Percentiles rank a stretch among this genome's conserved stretches.
phyloP scores from a whole-genome alignment of 2,888 invertebrate genomes.

The Tenthredo livida region DNA sequence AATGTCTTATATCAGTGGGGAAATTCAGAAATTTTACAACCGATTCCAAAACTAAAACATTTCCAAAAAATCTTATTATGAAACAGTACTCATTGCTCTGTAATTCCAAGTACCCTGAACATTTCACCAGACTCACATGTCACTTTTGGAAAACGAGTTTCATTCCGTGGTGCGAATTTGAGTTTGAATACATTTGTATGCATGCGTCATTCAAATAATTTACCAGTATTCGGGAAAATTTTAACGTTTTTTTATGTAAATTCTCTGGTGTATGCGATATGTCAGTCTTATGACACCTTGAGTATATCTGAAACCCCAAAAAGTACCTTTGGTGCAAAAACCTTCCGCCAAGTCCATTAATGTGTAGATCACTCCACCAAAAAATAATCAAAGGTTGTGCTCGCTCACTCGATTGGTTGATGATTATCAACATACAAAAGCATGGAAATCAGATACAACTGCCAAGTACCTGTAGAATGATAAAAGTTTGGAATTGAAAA shows the following conservation, averaged over 20 bases:
- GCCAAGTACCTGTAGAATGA: no score
- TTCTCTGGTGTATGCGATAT: neutral
- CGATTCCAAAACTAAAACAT: neutral
- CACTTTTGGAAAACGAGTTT: conserved; percentile 1
- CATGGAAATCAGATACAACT: no score
- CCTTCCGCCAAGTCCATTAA: no score
- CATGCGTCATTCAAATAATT: neutral
- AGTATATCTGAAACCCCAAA: conserved; percentile 3
- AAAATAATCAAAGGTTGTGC: no score
- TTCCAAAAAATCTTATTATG: neutral
- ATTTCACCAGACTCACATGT: conserved; percentile 12
- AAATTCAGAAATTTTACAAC: neutral
- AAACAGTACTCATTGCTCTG: neutral
- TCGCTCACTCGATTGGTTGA: no score
- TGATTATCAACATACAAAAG: no score
- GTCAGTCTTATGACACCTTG: conserved; percentile 16
- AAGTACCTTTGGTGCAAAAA: no score
- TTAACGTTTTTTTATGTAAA: neutral
- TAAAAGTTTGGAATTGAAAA: no score
- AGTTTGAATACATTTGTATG: neutral
- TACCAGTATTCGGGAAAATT: neutral
- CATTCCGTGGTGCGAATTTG: neutral
- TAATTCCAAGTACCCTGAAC: neutral
- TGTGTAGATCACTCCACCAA: no score
- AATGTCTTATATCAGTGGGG: conserved; percentile 10